A percentile compares a stretch with the other conserved stretches of the same genome.
These are phyloP conservation scores for Arbacia lixula DNA, from an alignment of 53 echinoderm and acorn worm genomes.

Conservation along the genomic window DNA sequence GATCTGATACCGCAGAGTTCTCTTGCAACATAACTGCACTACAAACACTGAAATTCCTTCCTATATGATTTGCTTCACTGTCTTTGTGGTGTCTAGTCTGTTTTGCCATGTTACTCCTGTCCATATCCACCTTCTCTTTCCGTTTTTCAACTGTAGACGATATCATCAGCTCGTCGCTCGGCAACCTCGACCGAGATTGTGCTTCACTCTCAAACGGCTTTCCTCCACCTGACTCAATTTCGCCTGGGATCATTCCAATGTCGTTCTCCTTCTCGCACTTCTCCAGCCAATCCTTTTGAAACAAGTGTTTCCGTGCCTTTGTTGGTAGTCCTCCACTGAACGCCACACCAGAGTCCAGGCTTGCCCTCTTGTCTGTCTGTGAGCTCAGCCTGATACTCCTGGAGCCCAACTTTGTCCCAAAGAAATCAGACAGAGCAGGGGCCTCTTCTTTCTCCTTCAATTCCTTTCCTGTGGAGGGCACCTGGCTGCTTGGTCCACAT, in stretches of 20 bases:
- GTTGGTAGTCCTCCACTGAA: background rate
- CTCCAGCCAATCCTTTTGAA: slow-evolving; percentile 27
- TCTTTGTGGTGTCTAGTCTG: too few species aligned
- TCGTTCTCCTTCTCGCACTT: slow-evolving; percentile 50
- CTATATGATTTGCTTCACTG: too few species aligned
- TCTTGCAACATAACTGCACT: too few species aligned
- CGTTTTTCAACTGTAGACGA: too few species aligned
- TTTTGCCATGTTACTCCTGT: background rate
- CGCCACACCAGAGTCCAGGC: background rate
- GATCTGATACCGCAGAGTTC: too few species aligned
- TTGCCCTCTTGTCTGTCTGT: background rate
- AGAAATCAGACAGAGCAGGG: slow-evolving; percentile 20
- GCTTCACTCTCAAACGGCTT: background rate
- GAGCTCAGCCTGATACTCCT: slow-evolving; percentile 29
- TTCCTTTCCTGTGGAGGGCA: background rate
- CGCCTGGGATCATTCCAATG: background rate
- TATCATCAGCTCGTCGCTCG: too few species aligned
- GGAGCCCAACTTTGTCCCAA: slow-evolving; percentile 27
- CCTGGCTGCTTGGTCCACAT: background rate
- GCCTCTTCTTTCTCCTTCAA: background rate
- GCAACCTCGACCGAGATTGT: too few species aligned
- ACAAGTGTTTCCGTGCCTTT: slow-evolving; percentile 18
- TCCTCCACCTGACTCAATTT: background rate
- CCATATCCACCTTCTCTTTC: background rate
- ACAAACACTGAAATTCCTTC: too few species aligned